phyloP scores from a whole-genome alignment of 2,797 vertebrate species.

The Epinephelus malabaricus region DNA sequence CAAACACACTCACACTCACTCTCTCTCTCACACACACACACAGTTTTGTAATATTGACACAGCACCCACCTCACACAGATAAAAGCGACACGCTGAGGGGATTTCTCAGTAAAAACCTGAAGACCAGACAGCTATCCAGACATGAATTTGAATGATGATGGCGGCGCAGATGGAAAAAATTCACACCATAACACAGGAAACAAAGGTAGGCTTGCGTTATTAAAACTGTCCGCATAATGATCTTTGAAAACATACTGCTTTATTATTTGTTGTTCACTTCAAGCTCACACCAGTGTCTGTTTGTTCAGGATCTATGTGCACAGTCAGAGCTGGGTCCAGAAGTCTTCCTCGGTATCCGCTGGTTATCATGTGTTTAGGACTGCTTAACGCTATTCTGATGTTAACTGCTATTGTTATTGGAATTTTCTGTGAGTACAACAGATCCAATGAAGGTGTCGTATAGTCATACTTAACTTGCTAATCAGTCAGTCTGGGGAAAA shows the following conservation, averaged over 20 bases:
- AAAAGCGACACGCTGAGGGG: neutral
- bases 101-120: slow-evolving; percentile 10
- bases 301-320: slow-evolving; percentile 50
- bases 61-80: slow-evolving; percentile 22
- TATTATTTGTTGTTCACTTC: neutral
- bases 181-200: neutral
- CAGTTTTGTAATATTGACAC: slow-evolving; percentile 63
- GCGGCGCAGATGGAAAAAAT: slow-evolving; percentile 5
- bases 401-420: slow-evolving; percentile 62
- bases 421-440: slow-evolving; percentile 67
- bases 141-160: slow-evolving; percentile 32
- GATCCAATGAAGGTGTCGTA: neutral
- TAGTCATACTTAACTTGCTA: neutral
- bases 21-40: neutral
- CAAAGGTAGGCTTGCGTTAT: slow-evolving; percentile 17
- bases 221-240: neutral
- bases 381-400: slow-evolving; percentile 64
- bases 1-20: neutral
- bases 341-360: slow-evolving; percentile 43
- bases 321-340: slow-evolving; percentile 52
- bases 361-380: slow-evolving; percentile 54
- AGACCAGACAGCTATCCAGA: slow-evolving; percentile 20
- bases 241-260: neutral
- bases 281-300: slow-evolving; percentile 29
- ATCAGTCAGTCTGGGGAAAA: neutral